These are phyloP conservation scores for Eretmocerus hayati DNA, from an alignment of 2,888 invertebrate species.

Conservation along the genomic window DNA sequence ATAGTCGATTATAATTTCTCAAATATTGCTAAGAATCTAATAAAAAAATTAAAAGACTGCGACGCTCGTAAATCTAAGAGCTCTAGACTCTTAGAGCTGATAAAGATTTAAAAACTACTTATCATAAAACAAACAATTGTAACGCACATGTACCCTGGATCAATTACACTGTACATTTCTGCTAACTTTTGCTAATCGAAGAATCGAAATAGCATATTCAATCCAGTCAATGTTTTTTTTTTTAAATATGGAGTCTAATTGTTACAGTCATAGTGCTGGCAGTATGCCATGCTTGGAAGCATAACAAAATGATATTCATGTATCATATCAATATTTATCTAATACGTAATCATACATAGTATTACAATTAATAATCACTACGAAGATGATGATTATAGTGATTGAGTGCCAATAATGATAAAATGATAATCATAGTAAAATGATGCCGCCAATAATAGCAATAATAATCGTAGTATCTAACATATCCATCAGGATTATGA, in stretches of 20 bases:
- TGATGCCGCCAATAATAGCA: slow-evolving; percentile 12
- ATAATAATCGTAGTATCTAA: slow-evolving; percentile 27
- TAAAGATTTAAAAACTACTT: slow-evolving; percentile 16
- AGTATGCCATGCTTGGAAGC: slow-evolving; percentile 27
- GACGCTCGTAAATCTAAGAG: slow-evolving; percentile 17
- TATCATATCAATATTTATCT: slow-evolving; percentile 12
- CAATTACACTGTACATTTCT: slow-evolving; percentile 18
- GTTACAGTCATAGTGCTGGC: slow-evolving; percentile 24
- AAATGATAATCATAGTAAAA: slow-evolving; percentile 15
- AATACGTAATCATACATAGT: slow-evolving; percentile 16
- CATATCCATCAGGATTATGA: slow-evolving; percentile 32
- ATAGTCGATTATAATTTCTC: slow-evolving; percentile 13
- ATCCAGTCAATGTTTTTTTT: slow-evolving; percentile 19
- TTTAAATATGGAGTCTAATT: slow-evolving; percentile 21
- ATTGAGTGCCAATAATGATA: slow-evolving; percentile 23
- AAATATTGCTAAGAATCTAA: too few relatives aligned
- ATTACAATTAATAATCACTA: slow-evolving; percentile 7
- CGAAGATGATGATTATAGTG: too few relatives aligned
- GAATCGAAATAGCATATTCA: slow-evolving; percentile 15
- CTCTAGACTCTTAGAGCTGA: slow-evolving; percentile 15
- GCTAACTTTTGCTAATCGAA: slow-evolving; percentile 17
- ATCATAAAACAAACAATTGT: slow-evolving; percentile 14
- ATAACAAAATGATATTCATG: slow-evolving; percentile 26
- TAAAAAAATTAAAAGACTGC: slow-evolving; percentile 21
- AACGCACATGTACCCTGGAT: slow-evolving; percentile 18